phyloP scores from a whole-genome alignment of 2,797 vertebrate species.

The Bradypodion pumilum region DNA sequence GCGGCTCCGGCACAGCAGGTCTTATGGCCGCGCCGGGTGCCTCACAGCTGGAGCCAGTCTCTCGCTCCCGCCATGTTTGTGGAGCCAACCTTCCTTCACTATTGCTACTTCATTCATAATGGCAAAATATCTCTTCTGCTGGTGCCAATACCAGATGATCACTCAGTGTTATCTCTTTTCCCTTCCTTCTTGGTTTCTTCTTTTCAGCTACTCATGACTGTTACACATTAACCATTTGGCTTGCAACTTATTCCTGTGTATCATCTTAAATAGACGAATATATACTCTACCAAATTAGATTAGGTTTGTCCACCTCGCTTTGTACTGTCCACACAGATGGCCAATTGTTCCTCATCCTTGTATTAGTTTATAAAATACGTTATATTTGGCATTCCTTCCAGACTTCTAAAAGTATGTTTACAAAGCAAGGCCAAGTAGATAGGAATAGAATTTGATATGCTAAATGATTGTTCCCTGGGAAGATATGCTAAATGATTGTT shows the following conservation, averaged over 20 bases:
- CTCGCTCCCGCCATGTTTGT: conserved; percentile 98
- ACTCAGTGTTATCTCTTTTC: conserved; percentile 33
- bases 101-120: conserved; percentile 94
- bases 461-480: no score
- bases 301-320: not conserved
- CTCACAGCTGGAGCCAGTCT: no score
- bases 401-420: not conserved
- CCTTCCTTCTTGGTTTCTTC: not conserved
- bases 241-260: not conserved
- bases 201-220: conserved; percentile 51
- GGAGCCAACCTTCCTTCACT: conserved; percentile 98
- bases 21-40: no score
- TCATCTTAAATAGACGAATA: not conserved
- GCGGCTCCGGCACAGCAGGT: no score
- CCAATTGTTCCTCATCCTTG: not conserved
- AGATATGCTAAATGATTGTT: no score
- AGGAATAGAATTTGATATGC: no score
- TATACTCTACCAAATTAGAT: not conserved
- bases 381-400: not conserved
- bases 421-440: not conserved
- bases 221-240: not conserved
- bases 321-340: not conserved
- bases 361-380: no score
- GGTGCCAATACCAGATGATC: conserved; percentile 49
- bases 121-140: conserved; percentile 69